Percentiles rank a stretch among this genome's conserved stretches.
phyloP scores from a whole-genome alignment of 2,888 invertebrate genomes.

The Diaprepes abbreviatus region DNA sequence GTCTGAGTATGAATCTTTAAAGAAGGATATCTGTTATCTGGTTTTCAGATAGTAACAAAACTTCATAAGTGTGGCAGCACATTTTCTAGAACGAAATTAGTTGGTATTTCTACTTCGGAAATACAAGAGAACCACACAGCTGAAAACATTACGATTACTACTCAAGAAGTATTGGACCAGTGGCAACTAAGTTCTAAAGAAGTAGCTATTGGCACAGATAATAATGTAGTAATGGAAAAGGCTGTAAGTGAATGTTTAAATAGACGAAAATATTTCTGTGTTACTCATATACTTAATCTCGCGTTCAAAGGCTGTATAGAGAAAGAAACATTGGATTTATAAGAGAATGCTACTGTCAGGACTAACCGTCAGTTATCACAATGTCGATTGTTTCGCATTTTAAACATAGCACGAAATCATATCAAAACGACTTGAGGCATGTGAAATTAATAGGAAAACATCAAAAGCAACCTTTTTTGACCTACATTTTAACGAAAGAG shows the following conservation, averaged over 20 bases:
- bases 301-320: background rate
- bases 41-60: conserved; percentile 54
- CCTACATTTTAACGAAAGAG: no score
- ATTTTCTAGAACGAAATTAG: conserved; percentile 49
- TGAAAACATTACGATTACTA: conserved; percentile 28
- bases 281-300: conserved; percentile 52
- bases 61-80: conserved; percentile 54
- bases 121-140: conserved; percentile 45
- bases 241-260: conserved; percentile 41
- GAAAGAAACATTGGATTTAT: conserved; percentile 4
- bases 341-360: no score
- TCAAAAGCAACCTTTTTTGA: no score
- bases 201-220: conserved; percentile 53
- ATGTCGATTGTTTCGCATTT: conserved; percentile 17
- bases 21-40: conserved; percentile 40
- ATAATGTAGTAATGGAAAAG: conserved; percentile 48
- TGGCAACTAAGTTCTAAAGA: conserved; percentile 49
- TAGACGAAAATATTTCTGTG: conserved; percentile 56
- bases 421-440: no score
- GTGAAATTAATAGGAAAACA: no score
- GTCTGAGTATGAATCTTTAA: no score
- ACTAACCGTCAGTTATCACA: no score
- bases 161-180: conserved; percentile 18
- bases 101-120: conserved; percentile 52
- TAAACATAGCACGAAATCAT: conserved; percentile 18